Conservation (phyloP, 92 coral and sea anemone species). For the Paragorgia papillata region DNA sequence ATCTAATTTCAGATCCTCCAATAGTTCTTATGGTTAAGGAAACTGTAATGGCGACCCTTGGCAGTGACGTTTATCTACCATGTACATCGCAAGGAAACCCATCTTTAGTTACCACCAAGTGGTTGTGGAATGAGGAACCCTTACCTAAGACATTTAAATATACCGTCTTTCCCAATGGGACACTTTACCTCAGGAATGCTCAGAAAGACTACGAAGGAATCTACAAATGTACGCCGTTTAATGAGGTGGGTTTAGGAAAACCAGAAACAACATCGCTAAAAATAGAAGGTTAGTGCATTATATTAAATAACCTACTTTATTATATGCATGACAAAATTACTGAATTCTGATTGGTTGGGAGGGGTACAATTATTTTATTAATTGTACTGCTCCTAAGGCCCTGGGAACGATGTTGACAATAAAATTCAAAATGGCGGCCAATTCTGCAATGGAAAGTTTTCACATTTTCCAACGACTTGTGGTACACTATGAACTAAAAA, state of each 20-base stretch:
- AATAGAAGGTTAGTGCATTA: slow-evolving; percentile 63
- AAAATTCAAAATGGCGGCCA: too few relatives aligned
- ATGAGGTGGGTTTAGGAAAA: slow-evolving; percentile 75
- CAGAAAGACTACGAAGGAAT: slow-evolving; percentile 79
- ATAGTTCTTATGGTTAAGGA: slow-evolving; percentile 56
- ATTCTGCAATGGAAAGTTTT: too few relatives aligned
- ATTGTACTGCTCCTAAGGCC: too few relatives aligned
- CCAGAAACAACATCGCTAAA: slow-evolving; percentile 65
- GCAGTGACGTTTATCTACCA: slow-evolving; percentile 80
- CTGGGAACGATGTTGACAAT: too few relatives aligned
- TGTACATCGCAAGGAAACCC: slow-evolving; percentile 90
- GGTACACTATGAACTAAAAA: too few relatives aligned
- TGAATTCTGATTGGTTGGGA: too few relatives aligned
- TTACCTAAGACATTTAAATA: slow-evolving; percentile 50
- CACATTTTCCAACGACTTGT: too few relatives aligned
- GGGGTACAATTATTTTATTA: too few relatives aligned
- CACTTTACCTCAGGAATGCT: slow-evolving; percentile 72
- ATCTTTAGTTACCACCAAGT: slow-evolving; percentile 68
- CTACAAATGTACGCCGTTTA: slow-evolving; percentile 83
- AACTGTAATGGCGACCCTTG: slow-evolving; percentile 63
- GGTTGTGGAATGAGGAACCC: slow-evolving; percentile 67
- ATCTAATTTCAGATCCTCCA: slow-evolving; percentile 72
- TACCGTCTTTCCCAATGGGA: slow-evolving; percentile 74
- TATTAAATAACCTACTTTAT: neutral
- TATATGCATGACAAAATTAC: too few relatives aligned